Conservation (phyloP, 2,113 vertebrate genomes). For the Odocoileus hemionus region DNA sequence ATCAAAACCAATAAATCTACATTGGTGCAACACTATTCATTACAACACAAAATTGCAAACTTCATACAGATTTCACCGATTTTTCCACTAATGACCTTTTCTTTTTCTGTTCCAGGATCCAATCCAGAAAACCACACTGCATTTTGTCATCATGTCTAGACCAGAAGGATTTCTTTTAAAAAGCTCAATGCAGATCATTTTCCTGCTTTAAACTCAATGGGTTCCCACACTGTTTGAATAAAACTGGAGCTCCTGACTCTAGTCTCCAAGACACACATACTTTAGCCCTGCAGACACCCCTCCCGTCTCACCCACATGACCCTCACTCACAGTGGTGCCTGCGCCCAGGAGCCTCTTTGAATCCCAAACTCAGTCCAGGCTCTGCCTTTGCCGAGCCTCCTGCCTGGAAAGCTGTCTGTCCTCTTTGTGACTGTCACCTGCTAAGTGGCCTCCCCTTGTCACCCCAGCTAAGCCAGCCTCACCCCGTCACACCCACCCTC, state of each 20-base stretch:
- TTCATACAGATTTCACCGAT: background rate
- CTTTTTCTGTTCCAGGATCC: background rate
- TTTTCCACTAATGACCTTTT: background rate
- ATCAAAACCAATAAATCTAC: background rate
- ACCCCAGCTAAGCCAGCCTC: background rate
- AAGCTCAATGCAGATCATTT: background rate
- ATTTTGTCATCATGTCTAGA: background rate
- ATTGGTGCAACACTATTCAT: fast-evolving
- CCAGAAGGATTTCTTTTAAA: background rate
- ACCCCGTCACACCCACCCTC: background rate
- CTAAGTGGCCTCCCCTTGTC: background rate
- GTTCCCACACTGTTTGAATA: background rate
- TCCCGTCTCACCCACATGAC: fast-evolving
- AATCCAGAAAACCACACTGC: background rate
- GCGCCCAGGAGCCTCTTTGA: background rate
- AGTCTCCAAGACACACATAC: background rate
- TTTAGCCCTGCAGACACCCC: background rate
- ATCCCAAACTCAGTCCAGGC: background rate
- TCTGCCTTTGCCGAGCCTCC: background rate
- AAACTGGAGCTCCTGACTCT: background rate
- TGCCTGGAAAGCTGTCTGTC: background rate
- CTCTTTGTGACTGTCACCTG: background rate
- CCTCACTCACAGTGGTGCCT: background rate
- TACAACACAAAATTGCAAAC: background rate
- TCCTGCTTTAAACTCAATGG: background rate